Evolutionary conservation across 2,888 invertebrate species (phyloP), one percentile per base, ranked within the genome.

Genomic region (Willowsia nigromaculata): DNA sequence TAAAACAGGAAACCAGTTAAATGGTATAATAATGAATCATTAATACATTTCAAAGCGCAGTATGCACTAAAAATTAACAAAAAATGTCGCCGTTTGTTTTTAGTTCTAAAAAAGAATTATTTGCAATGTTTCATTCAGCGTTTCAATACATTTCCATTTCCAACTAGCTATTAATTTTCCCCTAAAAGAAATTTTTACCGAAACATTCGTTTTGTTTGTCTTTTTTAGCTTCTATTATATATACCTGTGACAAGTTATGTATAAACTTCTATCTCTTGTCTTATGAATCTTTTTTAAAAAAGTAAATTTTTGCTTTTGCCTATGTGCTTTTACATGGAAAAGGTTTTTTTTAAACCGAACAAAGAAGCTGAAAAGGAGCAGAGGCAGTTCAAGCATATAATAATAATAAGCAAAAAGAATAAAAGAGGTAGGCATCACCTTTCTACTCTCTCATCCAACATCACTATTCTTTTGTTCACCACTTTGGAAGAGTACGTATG

Each of bases 221-320:
- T n/a, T n/a, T n/a, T n/a, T n/a, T n/a, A n/a, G n/a, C n/a, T n/a
- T n/a, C n/a, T n/a, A n/a, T n/a, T n/a, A n/a, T n/a, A n/a, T n/a
- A n/a, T n/a, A n/a, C n/a, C n/a, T n/a, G n/a, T n/a, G n/a, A n/a
- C n/a, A n/a, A n/a, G n/a, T n/a, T n/a, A n/a, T n/a, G n/a, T n/a
- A n/a, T n/a, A n/a, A n/a, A n/a, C 4, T 37, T 37, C 18, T 18
- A n/a, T 68, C 37, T 37, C 65, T 68, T 68, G 33, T 68, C 65
- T 7, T 68, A 18, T 68, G 37, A 68, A 68, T 18, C n/a, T 37
- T 37, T 68, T 68, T 68, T 33, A 68, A 68, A 68, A 68, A 68
- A 68, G 18, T 1, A 2, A n/a, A 68, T 37, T 62, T 30, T 13
- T 30, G 27, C 37, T 68, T 37, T 37, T 68, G 65, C 37, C 37